phyloP scores from a whole-genome alignment of 23 tunicate genomes.

The Phallusia fumigata region DNA sequence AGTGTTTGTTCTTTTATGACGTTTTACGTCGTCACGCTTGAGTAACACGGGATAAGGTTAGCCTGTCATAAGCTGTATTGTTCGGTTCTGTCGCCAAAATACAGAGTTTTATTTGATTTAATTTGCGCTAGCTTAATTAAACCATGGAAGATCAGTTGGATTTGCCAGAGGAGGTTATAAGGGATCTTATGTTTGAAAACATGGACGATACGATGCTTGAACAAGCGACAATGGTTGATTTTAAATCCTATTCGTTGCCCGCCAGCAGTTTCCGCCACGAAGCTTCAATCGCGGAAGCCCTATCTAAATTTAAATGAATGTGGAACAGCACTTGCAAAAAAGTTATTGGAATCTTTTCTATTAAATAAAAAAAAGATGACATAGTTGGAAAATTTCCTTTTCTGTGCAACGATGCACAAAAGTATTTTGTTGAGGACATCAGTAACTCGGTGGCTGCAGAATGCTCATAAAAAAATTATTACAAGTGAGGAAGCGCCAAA shows the following conservation, averaged over 20 bases:
- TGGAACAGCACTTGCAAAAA: constrained; percentile 1
- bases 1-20: no score
- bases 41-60: background rate
- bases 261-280: background rate
- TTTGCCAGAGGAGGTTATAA: background rate
- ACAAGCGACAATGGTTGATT: background rate
- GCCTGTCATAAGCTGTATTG: background rate
- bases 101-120: no score
- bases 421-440: constrained; percentile 1
- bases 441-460: background rate
- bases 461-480: background rate
- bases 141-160: background rate
- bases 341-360: constrained; percentile 5
- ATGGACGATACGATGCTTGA: background rate
- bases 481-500: background rate
- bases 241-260: background rate
- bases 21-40: no score
- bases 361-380: background rate
- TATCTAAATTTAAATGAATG: background rate
- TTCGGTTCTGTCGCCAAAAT: background rate
- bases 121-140: background rate
- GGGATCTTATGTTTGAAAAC: background rate
- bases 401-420: constrained; percentile 3
- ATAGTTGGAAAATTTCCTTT: background rate
- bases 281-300: background rate